Conservation (phyloP, 2,888 invertebrate genomes). For the Xiphydria camelus region DNA sequence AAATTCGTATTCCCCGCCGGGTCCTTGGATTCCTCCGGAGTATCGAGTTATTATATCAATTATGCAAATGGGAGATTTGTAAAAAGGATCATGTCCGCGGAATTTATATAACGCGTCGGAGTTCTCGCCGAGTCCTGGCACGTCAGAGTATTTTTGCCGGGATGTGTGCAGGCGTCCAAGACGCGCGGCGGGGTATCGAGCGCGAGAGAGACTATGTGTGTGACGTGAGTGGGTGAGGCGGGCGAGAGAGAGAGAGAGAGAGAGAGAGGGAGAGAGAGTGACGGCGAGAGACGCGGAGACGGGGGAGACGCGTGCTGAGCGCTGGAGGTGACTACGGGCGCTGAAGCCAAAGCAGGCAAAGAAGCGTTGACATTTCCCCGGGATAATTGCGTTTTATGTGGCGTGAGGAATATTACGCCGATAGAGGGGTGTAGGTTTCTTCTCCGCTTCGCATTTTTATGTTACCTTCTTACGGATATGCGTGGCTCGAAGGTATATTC, state of each 20-base stretch:
- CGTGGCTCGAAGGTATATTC: no score
- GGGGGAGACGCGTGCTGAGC: not conserved
- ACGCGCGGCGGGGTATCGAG: conserved; percentile 1
- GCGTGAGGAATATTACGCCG: not conserved
- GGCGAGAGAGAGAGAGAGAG: not conserved
- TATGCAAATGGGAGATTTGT: conserved; percentile 37
- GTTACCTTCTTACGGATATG: no score
- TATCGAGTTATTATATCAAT: conserved; percentile 42
- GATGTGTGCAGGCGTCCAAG: not conserved
- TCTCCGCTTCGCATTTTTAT: no score
- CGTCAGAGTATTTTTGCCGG: conserved; percentile 38
- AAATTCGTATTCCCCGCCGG: conserved; percentile 10
- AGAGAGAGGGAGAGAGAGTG: not conserved
- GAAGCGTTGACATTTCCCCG: conserved; percentile 30
- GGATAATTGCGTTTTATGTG: conserved; percentile 29
- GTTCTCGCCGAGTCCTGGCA: conserved; percentile 40
- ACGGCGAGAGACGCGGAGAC: not conserved
- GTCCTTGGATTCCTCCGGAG: conserved; percentile 10
- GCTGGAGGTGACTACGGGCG: not conserved
- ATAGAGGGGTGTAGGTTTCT: no score
- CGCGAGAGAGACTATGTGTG: conserved; percentile 5
- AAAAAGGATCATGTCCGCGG: conserved; percentile 36
- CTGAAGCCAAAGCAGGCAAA: conserved; percentile 19
- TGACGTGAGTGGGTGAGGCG: not conserved
- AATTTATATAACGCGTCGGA: conserved; percentile 41